Percentiles rank a stretch among this genome's conserved stretches.
These are phyloP conservation scores for Archips xylosteana DNA, from an alignment of 2,888 invertebrate genomes.

Conservation along the genomic window DNA sequence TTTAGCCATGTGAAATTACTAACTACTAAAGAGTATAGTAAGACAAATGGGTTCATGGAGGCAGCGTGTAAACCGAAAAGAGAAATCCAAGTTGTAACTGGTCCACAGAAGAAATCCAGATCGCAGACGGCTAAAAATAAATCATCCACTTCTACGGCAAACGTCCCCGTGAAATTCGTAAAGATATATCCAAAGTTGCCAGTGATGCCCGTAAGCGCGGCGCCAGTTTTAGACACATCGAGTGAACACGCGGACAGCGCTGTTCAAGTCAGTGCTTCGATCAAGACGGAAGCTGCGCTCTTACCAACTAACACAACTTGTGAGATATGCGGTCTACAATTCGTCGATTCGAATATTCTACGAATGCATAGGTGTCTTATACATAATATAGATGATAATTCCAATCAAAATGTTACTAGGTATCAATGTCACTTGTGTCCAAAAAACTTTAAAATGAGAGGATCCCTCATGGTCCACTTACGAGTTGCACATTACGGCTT, in stretches of 20 bases:
- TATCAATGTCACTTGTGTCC: conserved; percentile 92
- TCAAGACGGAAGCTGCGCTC: conserved; percentile 63
- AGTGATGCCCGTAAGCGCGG: conserved; percentile 68
- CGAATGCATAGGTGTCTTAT: conserved; percentile 91
- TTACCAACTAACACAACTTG: conserved; percentile 75
- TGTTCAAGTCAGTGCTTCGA: conserved; percentile 53
- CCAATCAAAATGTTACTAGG: conserved; percentile 70
- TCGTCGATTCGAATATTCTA: conserved; percentile 89
- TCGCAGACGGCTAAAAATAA: conserved; percentile 75
- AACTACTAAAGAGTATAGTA: conserved; percentile 52
- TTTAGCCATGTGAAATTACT: conserved; percentile 88
- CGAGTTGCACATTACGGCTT: conserved; percentile 91
- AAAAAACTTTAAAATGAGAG: conserved; percentile 93
- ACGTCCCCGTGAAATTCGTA: conserved; percentile 73
- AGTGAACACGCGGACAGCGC: conserved; percentile 53
- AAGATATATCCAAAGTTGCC: conserved; percentile 81
- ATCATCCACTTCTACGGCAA: conserved; percentile 56
- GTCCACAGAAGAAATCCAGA: conserved; percentile 67
- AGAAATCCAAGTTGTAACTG: conserved; percentile 53
- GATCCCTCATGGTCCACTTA: conserved; percentile 92
- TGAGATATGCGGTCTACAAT: conserved; percentile 90
- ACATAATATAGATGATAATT: conserved; percentile 82
- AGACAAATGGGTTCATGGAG: conserved; percentile 49
- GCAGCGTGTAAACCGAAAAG: conserved; percentile 51
- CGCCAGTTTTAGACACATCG: conserved; percentile 70